Evolutionary conservation across 2,888 invertebrate species (phyloP), one percentile per base, ranked within the genome.

Genomic region (Apamea sordens): DNA sequence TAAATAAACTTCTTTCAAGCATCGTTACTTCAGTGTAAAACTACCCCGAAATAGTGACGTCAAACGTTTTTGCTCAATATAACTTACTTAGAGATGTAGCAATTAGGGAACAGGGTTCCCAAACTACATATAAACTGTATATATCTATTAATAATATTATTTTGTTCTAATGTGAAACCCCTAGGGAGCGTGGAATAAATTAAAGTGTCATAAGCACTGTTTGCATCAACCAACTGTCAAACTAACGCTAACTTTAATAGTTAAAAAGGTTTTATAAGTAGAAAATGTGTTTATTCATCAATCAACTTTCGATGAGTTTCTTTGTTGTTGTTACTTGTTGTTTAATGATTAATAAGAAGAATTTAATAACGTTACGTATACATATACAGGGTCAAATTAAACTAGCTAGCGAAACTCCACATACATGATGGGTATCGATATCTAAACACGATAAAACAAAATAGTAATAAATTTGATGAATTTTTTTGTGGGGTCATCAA

Each of bases 131-230:
- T 36, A 61, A 44, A 53, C 41, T 28, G 8, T 63, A 41, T 53
- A 50, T 50, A 50, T 50, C 18, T 18, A 50, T 73, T 79, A n/a
- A 59, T 83, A 73, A 53, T 73, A 69, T 78, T 44, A 82, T 61
- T 77, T 70, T 44, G 41, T 73, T 71, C n/a, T 15, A 47, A 44
- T 65, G 47, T 68, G 15, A 74, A 73, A 79, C 70, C 73, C 15
- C 61, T 65, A 63, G 21, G 73, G 47, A 76, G 71, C 70, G n/a
- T 50, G 50, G 68, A 71, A 78, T 77, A 82, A 79, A 83, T 80
- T 76, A 77, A 77, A 80, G 67, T 76, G 67, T 67, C 77, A 71
- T 78, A 77, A 82, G 28, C 71, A 77, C 65, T 78, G 79, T 75
- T 85, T 73, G 21, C 74, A 44, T 73, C 72, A 77, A 71, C 53